Evolutionary conservation across 2,888 invertebrate genomes (phyloP), one percentile per base, ranked within the genome.

Genomic region (Orgyia antiqua): DNA sequence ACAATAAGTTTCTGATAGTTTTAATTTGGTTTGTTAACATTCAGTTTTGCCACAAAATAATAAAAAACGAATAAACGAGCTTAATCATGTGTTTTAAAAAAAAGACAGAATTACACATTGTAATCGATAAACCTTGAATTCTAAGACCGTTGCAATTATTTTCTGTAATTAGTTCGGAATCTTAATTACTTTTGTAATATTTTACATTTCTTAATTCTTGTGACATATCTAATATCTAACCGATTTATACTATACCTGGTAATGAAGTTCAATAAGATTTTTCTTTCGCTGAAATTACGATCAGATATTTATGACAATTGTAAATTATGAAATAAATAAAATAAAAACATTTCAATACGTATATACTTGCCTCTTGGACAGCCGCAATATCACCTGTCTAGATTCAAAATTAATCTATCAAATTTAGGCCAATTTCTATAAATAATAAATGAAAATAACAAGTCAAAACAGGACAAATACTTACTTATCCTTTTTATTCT

Each of bases 401-500:
- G 56, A 53, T 73, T 68, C 50, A 77, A 77, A 79, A 47, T 51
- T 62, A 60, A 64, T 53, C 65, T 60, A 66, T 68, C 56, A 71
- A 61, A 60, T 61, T 51, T 36, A 47, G 41, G 52, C 38, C 44
- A 58, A 52, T 25, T 51, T 49, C 45, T 53, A 53, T 42, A 48
- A 47, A 54, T 13, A 45, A 39, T 49, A 50, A 43, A 6, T 35
- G 5, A 28, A 38, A 33, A 39, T 12, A 37, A 45, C 29, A 38
- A 32, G 32, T 25, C 10, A 24, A 40, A 45, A 39, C 37, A 45
- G 37, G 0, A 15, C 9, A 8, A 15, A 40, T 68, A 88, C 89
- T 87, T 84, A 92, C 92, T 90, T 92, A 51, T 92, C 91, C 74
- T 90, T 92, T 72, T 92, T 92, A 64, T 89, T 89, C 75, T 91